Conservation (phyloP, 2,113 vertebrate genomes). For the Sceloporus tristichus region DNA sequence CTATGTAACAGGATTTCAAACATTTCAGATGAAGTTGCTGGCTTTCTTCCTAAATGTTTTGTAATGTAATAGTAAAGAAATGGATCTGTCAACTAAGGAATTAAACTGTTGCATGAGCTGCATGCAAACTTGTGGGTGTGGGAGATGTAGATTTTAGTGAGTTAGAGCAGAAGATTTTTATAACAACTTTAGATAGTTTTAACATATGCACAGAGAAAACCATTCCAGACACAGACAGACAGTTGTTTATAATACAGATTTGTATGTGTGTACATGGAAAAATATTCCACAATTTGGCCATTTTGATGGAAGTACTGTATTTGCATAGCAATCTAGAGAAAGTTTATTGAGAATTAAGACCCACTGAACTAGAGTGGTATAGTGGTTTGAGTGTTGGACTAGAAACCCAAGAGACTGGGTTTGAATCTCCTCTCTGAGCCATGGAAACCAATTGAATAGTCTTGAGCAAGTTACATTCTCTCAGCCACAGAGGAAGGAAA, state of each 20-base stretch:
- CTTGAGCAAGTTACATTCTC: no score
- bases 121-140: neutral
- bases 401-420: no score
- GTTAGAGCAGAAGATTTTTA: neutral
- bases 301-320: neutral
- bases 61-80: conserved; percentile 29
- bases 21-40: conserved; percentile 46
- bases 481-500: no score
- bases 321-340: neutral
- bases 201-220: neutral
- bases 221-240: neutral
- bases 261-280: neutral
- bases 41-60: conserved; percentile 34
- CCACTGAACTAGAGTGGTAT: no score
- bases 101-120: conserved; percentile 21
- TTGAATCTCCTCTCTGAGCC: no score
- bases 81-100: neutral
- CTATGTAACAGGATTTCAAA: conserved; percentile 31
- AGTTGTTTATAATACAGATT: neutral
- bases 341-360: conserved; percentile 1
- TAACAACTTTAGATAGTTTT: neutral
- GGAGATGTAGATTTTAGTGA: neutral
- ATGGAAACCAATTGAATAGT: no score
- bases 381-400: no score
- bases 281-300: neutral